phyloP scores from a whole-genome alignment of 1,140 invertebrate genomes.

The Mya arenaria region DNA sequence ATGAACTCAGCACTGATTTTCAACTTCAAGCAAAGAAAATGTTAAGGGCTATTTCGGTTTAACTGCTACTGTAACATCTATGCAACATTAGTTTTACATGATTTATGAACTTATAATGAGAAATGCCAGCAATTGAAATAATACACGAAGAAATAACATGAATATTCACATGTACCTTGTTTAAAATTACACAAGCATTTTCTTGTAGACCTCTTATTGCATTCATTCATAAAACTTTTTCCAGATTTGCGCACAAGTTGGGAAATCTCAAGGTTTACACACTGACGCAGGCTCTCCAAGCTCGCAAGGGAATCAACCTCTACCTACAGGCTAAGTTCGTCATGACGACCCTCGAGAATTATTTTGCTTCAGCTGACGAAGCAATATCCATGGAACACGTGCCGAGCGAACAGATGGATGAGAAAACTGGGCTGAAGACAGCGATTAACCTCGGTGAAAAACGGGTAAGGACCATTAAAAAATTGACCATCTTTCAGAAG shows the following conservation, averaged over 20 bases:
- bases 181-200: not conserved
- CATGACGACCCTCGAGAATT: slow-evolving; percentile 76
- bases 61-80: not conserved
- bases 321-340: slow-evolving; percentile 78
- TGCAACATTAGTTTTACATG: not conserved
- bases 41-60: too few species aligned
- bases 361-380: slow-evolving; percentile 75
- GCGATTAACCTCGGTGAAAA: slow-evolving; percentile 53
- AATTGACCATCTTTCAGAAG: too few species aligned
- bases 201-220: not conserved
- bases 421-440: slow-evolving; percentile 57
- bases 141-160: not conserved
- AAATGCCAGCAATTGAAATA: not conserved
- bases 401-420: slow-evolving; percentile 63
- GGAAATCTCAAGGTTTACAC: slow-evolving; percentile 66
- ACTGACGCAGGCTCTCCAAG: slow-evolving; percentile 58
- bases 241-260: slow-evolving; percentile 68
- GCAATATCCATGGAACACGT: slow-evolving; percentile 72
- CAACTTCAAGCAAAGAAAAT: too few species aligned
- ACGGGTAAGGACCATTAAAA: slow-evolving; percentile 57
- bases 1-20: too few species aligned
- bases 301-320: slow-evolving; percentile 66
- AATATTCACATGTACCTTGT: not conserved
- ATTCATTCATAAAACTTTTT: too few species aligned
- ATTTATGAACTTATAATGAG: not conserved